Percentiles rank a stretch among this genome's conserved stretches.
Evolutionary conservation across 1,140 invertebrate species (phyloP).

Genomic region (Drosophila pectinifera): DNA sequence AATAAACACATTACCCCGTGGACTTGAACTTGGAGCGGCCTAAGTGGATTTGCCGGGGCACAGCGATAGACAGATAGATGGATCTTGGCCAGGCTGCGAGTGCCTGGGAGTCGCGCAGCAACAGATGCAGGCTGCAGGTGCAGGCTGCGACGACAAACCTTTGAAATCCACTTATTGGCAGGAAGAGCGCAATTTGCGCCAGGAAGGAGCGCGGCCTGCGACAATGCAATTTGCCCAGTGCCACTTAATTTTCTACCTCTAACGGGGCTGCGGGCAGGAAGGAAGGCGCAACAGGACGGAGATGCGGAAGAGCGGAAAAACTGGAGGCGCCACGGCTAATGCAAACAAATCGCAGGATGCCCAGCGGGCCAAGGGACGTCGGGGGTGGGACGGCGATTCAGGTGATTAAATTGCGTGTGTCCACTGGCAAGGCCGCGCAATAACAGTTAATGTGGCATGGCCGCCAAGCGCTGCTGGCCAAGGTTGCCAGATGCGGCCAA

Average conservation of each 20-base stretch:
- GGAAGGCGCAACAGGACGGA: slow-evolving; percentile 26
- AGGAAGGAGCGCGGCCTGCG: slow-evolving; percentile 55
- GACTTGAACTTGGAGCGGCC: slow-evolving; percentile 36
- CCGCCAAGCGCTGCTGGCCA: slow-evolving; percentile 18
- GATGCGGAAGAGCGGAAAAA: slow-evolving; percentile 46
- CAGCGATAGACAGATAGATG: slow-evolving; percentile 9
- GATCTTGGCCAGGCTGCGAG: slow-evolving; percentile 29
- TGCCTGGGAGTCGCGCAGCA: slow-evolving; percentile 7
- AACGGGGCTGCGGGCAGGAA: slow-evolving; percentile 39
- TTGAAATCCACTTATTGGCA: slow-evolving; percentile 65
- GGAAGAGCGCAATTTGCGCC: slow-evolving; percentile 69
- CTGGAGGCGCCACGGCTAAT: slow-evolving; percentile 45
- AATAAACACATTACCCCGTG: slow-evolving; percentile 33
- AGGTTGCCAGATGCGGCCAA: slow-evolving; percentile 39
- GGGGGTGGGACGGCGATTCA: neutral
- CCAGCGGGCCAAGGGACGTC: neutral
- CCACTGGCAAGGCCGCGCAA: slow-evolving; percentile 37
- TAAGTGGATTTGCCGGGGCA: slow-evolving; percentile 34
- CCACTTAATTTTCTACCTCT: slow-evolving; percentile 63
- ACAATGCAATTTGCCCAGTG: slow-evolving; percentile 67
- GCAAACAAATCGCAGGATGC: slow-evolving; percentile 40
- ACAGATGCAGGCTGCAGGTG: slow-evolving; percentile 17
- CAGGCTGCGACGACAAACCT: slow-evolving; percentile 16
- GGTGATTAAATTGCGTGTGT: slow-evolving; percentile 29
- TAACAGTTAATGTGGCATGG: slow-evolving; percentile 30